Conservation (phyloP, 2,888 invertebrate species). For the Chalcis sispes region DNA sequence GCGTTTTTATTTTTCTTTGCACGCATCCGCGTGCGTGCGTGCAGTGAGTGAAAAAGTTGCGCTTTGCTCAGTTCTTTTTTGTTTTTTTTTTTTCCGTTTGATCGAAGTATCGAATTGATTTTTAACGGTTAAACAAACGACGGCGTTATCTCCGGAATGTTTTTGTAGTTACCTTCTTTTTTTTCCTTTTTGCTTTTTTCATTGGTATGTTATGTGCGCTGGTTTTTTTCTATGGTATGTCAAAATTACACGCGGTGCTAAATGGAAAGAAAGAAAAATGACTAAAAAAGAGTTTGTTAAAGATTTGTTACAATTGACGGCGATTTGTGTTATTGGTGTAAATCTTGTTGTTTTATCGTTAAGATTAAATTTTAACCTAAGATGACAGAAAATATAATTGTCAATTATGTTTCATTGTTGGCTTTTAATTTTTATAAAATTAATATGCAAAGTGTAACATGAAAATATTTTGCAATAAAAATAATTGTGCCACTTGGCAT, state of each 20-base stretch:
- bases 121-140: conserved; percentile 42
- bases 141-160: not conserved
- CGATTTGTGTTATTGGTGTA: not conserved
- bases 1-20: not conserved
- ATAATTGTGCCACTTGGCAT: no score
- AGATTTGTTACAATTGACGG: not conserved
- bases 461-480: no score
- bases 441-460: no score
- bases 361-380: no score
- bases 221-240: not conserved
- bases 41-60: conserved; percentile 3
- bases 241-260: no score
- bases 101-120: conserved; percentile 51
- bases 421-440: no score
- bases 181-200: not conserved
- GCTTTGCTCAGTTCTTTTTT: no score
- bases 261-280: not conserved
- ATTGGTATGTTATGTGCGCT: not conserved
- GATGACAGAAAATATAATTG: no score
- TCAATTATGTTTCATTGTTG: no score
- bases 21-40: not conserved
- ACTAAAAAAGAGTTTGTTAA: conserved; percentile 14
- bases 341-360: no score
- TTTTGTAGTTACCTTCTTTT: not conserved
- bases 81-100: conserved; percentile 53